Percentiles rank a stretch among this genome's conserved stretches.
Conservation (phyloP, 2,113 vertebrate species). For the Eleginops maclovinus region DNA sequence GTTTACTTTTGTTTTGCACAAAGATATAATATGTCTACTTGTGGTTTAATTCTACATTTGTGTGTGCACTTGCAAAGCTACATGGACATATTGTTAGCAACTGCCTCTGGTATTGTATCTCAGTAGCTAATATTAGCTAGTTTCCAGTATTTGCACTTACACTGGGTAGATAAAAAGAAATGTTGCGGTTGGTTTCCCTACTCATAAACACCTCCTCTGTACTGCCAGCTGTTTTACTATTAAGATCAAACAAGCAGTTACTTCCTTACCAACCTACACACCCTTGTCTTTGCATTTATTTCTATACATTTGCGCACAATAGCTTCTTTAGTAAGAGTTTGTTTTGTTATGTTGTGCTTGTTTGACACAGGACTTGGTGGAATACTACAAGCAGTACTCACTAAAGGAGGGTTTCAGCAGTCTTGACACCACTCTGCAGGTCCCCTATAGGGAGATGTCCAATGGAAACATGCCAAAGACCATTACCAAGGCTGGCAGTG, state of each 20-base stretch:
- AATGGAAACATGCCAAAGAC: constrained; percentile 82
- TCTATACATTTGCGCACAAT: constrained; percentile 1
- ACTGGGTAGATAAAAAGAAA: not conserved
- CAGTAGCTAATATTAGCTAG: constrained; percentile 2
- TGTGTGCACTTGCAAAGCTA: not conserved
- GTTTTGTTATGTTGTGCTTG: constrained; percentile 30
- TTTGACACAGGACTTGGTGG: constrained; percentile 89
- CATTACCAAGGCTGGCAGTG: constrained; percentile 79
- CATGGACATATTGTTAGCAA: constrained; percentile 1
- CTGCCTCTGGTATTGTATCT: not conserved
- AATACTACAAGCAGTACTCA: constrained; percentile 94
- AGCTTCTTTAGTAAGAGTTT: not conserved
- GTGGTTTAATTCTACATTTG: constrained; percentile 29
- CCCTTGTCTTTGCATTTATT: constrained; percentile 7
- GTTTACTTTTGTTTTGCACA: not conserved
- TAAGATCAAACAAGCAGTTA: not conserved
- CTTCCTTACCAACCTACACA: not conserved
- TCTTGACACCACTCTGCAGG: constrained; percentile 92
- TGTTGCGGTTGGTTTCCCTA: not conserved
- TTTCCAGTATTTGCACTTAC: not conserved
- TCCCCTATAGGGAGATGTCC: constrained; percentile 89
- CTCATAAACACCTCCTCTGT: constrained; percentile 1
- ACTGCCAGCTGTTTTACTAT: not conserved
- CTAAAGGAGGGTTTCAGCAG: constrained; percentile 95
- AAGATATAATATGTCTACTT: not conserved